Conservation (phyloP, 2,888 invertebrate species). For the Torymus auratus region DNA sequence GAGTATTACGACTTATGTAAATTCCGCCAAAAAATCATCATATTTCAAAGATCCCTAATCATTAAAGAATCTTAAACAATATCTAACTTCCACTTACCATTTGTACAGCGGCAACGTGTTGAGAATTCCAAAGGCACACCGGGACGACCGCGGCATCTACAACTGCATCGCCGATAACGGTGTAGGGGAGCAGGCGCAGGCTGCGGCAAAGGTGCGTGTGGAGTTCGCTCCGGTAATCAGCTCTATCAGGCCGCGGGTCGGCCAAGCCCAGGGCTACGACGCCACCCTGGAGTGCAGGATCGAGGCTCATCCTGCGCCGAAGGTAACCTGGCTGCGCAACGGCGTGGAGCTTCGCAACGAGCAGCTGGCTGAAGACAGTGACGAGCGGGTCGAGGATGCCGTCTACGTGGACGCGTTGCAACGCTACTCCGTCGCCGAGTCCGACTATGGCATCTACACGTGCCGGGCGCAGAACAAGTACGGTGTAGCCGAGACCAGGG, state of each 20-base stretch:
- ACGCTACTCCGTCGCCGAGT: background rate
- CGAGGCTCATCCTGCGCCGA: conserved; percentile 45
- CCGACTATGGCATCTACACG: conserved; percentile 46
- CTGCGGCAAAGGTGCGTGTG: conserved; percentile 42
- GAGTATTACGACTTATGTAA: too few species aligned
- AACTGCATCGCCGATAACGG: conserved; percentile 51
- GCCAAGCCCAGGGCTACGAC: conserved; percentile 47
- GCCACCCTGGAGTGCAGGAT: conserved; percentile 47
- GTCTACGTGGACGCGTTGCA: conserved; percentile 22
- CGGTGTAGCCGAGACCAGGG: conserved; percentile 41
- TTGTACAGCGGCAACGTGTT: conserved; percentile 44
- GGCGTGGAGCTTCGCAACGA: conserved; percentile 12
- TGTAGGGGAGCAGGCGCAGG: conserved; percentile 26
- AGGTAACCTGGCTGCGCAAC: conserved; percentile 39
- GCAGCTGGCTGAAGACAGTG: background rate
- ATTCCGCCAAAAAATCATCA: too few species aligned
- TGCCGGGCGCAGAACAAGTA: conserved; percentile 50
- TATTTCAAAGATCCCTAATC: too few species aligned
- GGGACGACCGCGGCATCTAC: conserved; percentile 55
- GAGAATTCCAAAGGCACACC: conserved; percentile 19
- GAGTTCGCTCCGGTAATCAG: conserved; percentile 40
- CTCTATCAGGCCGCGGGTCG: conserved; percentile 48
- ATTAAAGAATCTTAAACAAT: too few species aligned
- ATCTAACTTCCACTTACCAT: too few species aligned
- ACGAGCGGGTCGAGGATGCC: conserved; percentile 3